Evolutionary conservation across 2,888 invertebrate genomes (phyloP).

Genomic region (Aporophyla nigra): DNA sequence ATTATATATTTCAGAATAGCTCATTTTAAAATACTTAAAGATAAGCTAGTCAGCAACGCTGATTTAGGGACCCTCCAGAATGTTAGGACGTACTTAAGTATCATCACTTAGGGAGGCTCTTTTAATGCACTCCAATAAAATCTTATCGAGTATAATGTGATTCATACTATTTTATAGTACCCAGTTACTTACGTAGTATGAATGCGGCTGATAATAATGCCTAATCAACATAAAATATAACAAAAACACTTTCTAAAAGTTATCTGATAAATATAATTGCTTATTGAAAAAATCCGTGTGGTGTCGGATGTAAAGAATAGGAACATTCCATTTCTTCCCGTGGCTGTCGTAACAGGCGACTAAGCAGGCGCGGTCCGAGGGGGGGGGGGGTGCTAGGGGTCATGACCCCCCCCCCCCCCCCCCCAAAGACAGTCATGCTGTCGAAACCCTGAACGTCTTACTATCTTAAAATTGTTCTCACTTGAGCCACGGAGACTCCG

Average conservation of each 20-base stretch:
- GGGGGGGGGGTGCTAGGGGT: too few relatives aligned
- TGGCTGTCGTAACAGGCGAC: too few relatives aligned
- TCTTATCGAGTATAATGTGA: not conserved
- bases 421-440: too few relatives aligned
- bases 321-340: too few relatives aligned
- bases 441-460: too few relatives aligned
- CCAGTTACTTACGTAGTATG: not conserved
- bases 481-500: too few relatives aligned
- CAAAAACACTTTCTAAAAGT: conserved; percentile 12
- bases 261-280: not conserved
- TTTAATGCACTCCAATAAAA: not conserved
- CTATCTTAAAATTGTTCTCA: too few relatives aligned
- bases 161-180: not conserved
- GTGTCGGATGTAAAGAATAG: too few relatives aligned
- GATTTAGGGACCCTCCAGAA: not conserved
- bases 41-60: not conserved
- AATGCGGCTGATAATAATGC: not conserved
- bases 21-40: not conserved
- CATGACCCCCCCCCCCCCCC: too few relatives aligned
- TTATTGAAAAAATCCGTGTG: too few relatives aligned
- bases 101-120: not conserved
- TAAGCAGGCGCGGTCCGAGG: too few relatives aligned
- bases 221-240: not conserved
- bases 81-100: not conserved
- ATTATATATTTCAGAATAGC: not conserved